phyloP scores from a whole-genome alignment of 1,140 invertebrate genomes.

The Drosophila willistoni region DNA sequence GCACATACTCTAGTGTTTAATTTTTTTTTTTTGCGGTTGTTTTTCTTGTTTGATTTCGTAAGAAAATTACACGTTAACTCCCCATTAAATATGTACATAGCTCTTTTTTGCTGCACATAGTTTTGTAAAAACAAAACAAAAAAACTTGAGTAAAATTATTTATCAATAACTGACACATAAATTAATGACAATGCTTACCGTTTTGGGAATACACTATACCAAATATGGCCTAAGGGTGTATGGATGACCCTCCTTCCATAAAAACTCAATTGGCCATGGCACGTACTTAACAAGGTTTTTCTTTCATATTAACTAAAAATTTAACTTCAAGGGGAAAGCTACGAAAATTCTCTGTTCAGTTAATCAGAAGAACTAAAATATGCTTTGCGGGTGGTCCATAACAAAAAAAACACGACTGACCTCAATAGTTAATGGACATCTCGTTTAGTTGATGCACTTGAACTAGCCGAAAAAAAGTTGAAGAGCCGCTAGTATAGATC shows the following conservation, averaged over 20 bases:
- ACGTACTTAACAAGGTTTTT: background rate
- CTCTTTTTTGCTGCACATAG: too few species aligned
- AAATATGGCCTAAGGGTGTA: background rate
- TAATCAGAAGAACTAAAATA: too few species aligned
- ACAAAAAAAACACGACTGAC: too few species aligned
- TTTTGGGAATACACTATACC: background rate
- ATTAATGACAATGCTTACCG: background rate
- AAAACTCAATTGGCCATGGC: background rate
- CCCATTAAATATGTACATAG: background rate
- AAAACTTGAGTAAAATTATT: background rate
- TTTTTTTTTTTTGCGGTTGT: constrained; percentile 37
- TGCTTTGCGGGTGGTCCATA: too few species aligned
- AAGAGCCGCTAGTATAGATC: too few species aligned
- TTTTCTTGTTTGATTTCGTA: constrained; percentile 42
- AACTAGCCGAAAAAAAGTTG: too few species aligned
- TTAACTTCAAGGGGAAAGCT: too few species aligned
- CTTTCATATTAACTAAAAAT: too few species aligned
- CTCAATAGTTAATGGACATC: too few species aligned
- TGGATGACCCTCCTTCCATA: background rate
- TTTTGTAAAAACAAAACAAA: background rate
- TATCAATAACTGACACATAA: background rate
- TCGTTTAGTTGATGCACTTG: too few species aligned
- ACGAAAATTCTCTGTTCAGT: too few species aligned
- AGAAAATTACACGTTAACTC: constrained; percentile 36
- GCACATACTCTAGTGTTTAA: constrained; percentile 31